A percentile compares a stretch with the other conserved stretches of the same genome.
Evolutionary conservation across 2,113 vertebrate genomes (phyloP).

Genomic region (Panthera leo): DNA sequence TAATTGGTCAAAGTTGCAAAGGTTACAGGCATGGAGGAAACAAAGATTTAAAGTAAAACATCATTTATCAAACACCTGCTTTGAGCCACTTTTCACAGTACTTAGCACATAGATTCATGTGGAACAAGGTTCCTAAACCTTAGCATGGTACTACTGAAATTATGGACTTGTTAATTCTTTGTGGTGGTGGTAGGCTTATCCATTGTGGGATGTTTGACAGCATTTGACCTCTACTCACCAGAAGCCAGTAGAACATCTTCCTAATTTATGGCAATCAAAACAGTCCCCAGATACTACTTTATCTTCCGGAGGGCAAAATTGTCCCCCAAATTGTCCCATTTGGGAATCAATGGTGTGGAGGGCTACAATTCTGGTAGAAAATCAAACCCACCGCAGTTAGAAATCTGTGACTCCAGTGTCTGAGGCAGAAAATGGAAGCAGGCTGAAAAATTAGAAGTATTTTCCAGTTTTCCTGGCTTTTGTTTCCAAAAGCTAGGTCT

Average conservation of each 20-base stretch:
- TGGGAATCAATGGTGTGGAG: neutral
- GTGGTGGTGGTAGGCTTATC: too few relatives aligned
- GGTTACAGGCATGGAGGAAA: neutral
- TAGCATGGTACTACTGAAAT: neutral
- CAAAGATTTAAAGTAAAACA: neutral
- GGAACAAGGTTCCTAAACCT: neutral
- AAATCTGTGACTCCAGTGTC: neutral
- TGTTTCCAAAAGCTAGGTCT: neutral
- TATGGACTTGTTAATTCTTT: neutral
- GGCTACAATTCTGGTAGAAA: neutral
- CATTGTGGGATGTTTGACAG: accelerated
- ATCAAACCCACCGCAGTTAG: neutral
- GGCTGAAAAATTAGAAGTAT: neutral
- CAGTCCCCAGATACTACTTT: neutral
- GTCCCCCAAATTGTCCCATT: too few relatives aligned
- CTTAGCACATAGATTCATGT: accelerated
- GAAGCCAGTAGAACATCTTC: neutral
- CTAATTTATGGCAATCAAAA: neutral
- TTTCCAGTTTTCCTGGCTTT: neutral
- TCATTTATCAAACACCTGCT: neutral
- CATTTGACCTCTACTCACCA: neutral
- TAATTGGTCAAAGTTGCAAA: neutral
- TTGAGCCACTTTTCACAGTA: neutral
- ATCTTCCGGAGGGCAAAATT: neutral
- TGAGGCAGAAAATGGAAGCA: neutral